Conservation (phyloP, 2,113 vertebrate genomes). For the Formicarius rufipectus region DNA sequence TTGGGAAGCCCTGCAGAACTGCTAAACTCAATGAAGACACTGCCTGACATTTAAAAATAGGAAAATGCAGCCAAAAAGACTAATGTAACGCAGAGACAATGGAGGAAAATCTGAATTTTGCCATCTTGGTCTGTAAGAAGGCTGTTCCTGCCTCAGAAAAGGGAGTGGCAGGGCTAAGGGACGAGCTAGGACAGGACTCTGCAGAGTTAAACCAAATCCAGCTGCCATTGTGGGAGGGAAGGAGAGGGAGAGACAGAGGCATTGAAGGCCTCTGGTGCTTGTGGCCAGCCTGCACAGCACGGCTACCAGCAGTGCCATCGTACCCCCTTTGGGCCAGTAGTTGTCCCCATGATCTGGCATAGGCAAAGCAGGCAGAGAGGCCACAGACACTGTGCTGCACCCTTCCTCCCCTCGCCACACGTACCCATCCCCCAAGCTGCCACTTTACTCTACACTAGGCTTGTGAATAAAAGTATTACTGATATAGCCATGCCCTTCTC, state of each 20-base stretch:
- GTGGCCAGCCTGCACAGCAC: neutral
- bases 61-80: neutral
- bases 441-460: neutral
- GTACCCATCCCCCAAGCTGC: neutral
- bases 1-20: neutral
- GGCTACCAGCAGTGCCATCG: neutral
- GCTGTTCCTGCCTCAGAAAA: neutral
- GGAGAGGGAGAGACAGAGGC: neutral
- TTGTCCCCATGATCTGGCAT: fast-evolving
- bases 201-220: neutral
- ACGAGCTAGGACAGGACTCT: neutral
- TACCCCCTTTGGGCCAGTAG: neutral
- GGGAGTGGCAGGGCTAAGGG: neutral
- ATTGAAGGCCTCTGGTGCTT: fast-evolving
- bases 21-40: neutral
- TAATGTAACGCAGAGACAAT: neutral
- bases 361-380: neutral
- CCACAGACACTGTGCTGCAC: neutral
- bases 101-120: neutral
- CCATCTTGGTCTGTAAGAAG: neutral
- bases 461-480: neutral
- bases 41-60: neutral
- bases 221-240: neutral
- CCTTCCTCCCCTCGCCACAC: fast-evolving
- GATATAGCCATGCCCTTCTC: neutral